Evolutionary conservation across 1,140 invertebrate genomes (phyloP).

Genomic region (Lepidurus arcticus): DNA sequence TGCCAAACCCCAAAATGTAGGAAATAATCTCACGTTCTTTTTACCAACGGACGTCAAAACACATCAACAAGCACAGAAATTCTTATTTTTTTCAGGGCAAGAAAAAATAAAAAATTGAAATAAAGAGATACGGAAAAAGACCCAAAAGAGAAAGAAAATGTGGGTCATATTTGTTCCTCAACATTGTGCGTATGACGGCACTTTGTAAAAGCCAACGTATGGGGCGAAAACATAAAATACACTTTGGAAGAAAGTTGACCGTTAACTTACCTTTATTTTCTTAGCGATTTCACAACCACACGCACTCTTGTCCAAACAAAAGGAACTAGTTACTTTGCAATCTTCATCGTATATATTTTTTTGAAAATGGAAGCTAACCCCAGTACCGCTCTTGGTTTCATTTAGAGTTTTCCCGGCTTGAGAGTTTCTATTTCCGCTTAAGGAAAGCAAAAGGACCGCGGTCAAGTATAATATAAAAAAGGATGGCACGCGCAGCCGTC

Average conservation of each 20-base stretch:
- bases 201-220: not conserved
- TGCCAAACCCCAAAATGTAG: not conserved
- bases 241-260: not conserved
- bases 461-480: not conserved
- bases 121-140: not conserved
- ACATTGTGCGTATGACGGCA: not conserved
- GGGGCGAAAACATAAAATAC: not conserved
- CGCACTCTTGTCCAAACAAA: not conserved
- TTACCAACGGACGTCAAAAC: not conserved
- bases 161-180: not conserved
- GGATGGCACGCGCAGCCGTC: not conserved
- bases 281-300: not conserved
- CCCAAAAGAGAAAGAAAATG: not conserved
- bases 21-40: no score
- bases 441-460: not conserved
- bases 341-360: no score
- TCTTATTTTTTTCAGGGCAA: not conserved
- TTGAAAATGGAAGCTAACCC: no score
- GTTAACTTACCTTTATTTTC: not conserved
- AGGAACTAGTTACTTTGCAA: not conserved
- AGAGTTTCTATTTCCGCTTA: not conserved
- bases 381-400: no score
- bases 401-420: no score
- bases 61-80: not conserved
- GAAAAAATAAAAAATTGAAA: not conserved